Base-by-base conservation (phyloP, 2,113 vertebrate genomes). In the Syngnathoides biaculeatus region DNA sequence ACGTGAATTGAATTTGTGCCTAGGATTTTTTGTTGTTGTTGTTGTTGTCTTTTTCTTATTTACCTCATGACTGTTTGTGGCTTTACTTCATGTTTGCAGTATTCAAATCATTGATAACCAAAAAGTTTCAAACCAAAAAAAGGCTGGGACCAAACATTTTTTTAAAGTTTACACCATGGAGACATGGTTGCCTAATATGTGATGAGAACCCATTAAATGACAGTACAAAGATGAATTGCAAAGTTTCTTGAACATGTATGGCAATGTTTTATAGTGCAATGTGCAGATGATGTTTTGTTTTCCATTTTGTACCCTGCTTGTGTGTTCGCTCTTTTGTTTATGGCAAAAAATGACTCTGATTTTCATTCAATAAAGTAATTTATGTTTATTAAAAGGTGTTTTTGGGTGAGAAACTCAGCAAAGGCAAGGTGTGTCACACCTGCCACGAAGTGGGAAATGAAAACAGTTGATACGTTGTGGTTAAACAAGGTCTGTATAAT, bases 341-440 rank as follows among this genome's bases (percentile, higher is more conserved):
- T 81, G 83, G 79, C 64, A 22, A 24, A 42, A 85, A 83, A 81
- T 70, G 73, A 79, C 43, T 62, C 73, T 69, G 53, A 71, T 84
- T 88, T 88, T 53, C 87, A 88, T 89, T 79, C 86, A 92, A 92
- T 92, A 92, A 92, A 92, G 87, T 91, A 89, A 92, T 92, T 91
- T 92, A 92, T 89, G 89, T 92, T 91, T 90, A 87, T 89, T 88
- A 87, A 88, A 83, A 84, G 19, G 17, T 39, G 7, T 56, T 55
- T 60, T 52, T 42, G 67, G 67, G 57, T 14, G 11, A 8, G 4
- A 26, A 20, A 8, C 22, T 35, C 3, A 58, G 26, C 60, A 13
- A 5, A 8, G 39, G 3, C 39, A 30, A 19, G 26, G 22, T n/a
- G 24, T 48, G 58, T 11, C 20, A 42, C 60, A 62, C 60, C 60